Evolutionary conservation across 2,797 vertebrate species (phyloP).

Genomic region (Sebastes hubbsi): DNA sequence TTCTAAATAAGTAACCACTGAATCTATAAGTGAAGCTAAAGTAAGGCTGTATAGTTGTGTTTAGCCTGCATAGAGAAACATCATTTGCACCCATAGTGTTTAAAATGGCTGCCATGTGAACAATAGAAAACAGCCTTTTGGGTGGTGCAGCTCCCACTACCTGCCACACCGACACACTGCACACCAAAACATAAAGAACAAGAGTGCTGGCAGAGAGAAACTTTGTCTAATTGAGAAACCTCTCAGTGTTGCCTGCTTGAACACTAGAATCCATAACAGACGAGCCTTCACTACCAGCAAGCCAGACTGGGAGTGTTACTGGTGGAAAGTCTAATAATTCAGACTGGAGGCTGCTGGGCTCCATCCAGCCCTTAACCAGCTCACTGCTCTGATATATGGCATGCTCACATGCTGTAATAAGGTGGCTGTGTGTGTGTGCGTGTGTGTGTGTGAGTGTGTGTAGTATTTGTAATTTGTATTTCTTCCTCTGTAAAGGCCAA

Average conservation of each 20-base stretch:
- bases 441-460: background rate
- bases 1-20: background rate
- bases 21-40: background rate
- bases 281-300: background rate
- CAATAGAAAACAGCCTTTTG: conserved; percentile 32
- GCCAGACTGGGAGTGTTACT: conserved; percentile 28
- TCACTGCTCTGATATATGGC: conserved; percentile 67
- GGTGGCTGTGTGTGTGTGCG: conserved; percentile 11
- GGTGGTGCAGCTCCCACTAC: conserved; percentile 23
- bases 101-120: conserved; percentile 56
- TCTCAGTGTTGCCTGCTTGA: conserved; percentile 1
- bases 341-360: conserved; percentile 61
- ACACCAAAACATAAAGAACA: background rate
- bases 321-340: conserved; percentile 62
- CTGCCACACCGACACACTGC: conserved; percentile 17
- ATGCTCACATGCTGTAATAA: conserved; percentile 51
- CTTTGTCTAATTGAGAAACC: conserved; percentile 1
- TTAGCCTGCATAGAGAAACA: background rate
- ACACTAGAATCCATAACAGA: conserved; percentile 12
- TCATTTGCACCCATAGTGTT: background rate
- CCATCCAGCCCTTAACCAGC: conserved; percentile 55
- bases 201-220: conserved; percentile 8
- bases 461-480: conserved; percentile 33
- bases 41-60: background rate
- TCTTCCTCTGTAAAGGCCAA: conserved; percentile 21